Percentiles rank a stretch among this genome's conserved stretches.
Conservation (phyloP, 2,888 invertebrate genomes). For the Phragmatobia fuliginosa region DNA sequence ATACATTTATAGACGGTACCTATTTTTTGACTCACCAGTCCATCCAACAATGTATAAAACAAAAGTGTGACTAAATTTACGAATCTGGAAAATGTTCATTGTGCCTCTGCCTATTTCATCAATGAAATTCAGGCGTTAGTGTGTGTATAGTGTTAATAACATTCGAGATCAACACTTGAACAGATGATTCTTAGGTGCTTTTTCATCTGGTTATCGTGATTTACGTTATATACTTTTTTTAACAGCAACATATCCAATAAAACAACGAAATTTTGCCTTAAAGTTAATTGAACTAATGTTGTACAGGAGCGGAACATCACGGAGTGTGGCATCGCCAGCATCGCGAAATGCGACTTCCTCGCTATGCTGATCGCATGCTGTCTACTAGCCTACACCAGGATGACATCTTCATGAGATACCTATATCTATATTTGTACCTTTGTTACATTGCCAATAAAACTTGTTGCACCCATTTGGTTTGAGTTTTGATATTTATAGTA, state of each 20-base stretch:
- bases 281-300: slow-evolving; percentile 8
- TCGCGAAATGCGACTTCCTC: slow-evolving; percentile 53
- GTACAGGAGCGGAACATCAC: slow-evolving; percentile 77
- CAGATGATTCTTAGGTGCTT: neutral
- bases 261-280: neutral
- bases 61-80: too few relatives aligned
- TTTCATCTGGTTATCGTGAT: neutral
- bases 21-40: too few relatives aligned
- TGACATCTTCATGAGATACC: slow-evolving; percentile 34
- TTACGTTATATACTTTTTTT: neutral
- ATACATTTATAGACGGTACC: too few relatives aligned
- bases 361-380: slow-evolving; percentile 52
- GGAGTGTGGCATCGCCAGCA: slow-evolving; percentile 73
- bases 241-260: neutral
- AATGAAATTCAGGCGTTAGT: too few relatives aligned
- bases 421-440: slow-evolving; percentile 74
- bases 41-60: too few relatives aligned
- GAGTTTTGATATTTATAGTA: neutral
- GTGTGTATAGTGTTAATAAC: too few relatives aligned
- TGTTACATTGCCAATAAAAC: slow-evolving; percentile 81
- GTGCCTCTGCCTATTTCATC: too few relatives aligned
- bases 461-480: slow-evolving; percentile 66
- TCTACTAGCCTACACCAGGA: slow-evolving; percentile 42
- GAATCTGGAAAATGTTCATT: too few relatives aligned
- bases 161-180: too few relatives aligned